These are phyloP conservation scores for Drosophila repleta DNA, from an alignment of 1,140 invertebrate genomes.

Conservation along the genomic window DNA sequence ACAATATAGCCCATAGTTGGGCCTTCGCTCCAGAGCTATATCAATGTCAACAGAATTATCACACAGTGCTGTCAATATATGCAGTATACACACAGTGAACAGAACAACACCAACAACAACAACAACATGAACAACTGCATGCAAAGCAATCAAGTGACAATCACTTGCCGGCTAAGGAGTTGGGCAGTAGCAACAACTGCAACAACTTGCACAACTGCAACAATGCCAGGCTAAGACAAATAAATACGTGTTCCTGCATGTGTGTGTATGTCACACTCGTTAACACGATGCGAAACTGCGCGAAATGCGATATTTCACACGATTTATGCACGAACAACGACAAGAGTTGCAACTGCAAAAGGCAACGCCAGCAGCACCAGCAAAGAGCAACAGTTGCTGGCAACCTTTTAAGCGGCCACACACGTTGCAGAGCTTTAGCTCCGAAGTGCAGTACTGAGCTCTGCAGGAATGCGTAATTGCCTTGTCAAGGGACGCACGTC, in stretches of 20 bases:
- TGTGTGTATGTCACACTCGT: slow-evolving; percentile 76
- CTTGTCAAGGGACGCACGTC: slow-evolving; percentile 16
- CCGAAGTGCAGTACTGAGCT: slow-evolving; percentile 8
- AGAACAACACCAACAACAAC: slow-evolving; percentile 40
- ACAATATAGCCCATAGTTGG: slow-evolving; percentile 52
- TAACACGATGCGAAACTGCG: slow-evolving; percentile 80
- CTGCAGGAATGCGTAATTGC: slow-evolving; percentile 32
- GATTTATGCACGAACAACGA: slow-evolving; percentile 82
- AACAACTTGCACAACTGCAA: slow-evolving; percentile 39
- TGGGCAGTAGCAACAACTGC: slow-evolving; percentile 47
- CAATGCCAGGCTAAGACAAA: slow-evolving; percentile 64
- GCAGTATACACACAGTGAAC: slow-evolving; percentile 61
- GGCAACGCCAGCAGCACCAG: slow-evolving; percentile 53
- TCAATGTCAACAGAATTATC: slow-evolving; percentile 82
- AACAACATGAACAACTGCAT: slow-evolving; percentile 34
- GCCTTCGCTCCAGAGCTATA: slow-evolving; percentile 62
- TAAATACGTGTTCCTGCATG: slow-evolving; percentile 68
- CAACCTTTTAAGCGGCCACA: slow-evolving; percentile 60
- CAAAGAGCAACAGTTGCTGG: slow-evolving; percentile 39
- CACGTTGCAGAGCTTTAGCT: slow-evolving; percentile 55
- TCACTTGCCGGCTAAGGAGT: slow-evolving; percentile 40
- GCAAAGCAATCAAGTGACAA: slow-evolving; percentile 50
- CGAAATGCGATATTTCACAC: slow-evolving; percentile 84
- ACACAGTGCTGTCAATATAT: slow-evolving; percentile 78
- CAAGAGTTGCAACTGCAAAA: slow-evolving; percentile 71